Percentiles rank a stretch among this genome's conserved stretches.
Evolutionary conservation across 2,888 invertebrate genomes (phyloP).

Genomic region (Phorcus lineatus): DNA sequence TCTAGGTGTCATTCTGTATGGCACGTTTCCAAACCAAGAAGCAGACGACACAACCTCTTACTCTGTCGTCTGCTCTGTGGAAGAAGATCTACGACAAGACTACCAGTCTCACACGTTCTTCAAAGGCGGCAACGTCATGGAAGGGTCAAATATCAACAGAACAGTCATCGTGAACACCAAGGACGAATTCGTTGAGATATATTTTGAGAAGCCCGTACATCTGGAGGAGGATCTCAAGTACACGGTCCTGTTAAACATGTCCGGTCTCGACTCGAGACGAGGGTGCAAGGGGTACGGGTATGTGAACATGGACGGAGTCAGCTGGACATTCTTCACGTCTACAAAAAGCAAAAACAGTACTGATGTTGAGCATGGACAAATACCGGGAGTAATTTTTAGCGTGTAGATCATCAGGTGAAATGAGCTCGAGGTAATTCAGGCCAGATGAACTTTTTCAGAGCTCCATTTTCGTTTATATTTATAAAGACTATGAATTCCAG

Average conservation of each 20-base stretch:
- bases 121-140: not conserved
- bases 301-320: not conserved
- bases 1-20: not conserved
- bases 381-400: not conserved
- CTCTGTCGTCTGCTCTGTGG: not conserved
- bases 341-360: slow-evolving; percentile 1
- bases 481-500: too few relatives aligned
- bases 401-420: too few relatives aligned
- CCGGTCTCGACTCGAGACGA: not conserved
- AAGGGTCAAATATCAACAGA: not conserved
- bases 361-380: not conserved
- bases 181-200: not conserved
- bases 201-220: not conserved
- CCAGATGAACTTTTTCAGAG: too few relatives aligned
- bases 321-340: not conserved
- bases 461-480: too few relatives aligned
- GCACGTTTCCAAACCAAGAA: not conserved
- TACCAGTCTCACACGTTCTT: not conserved
- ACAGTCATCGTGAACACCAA: not conserved
- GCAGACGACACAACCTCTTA: not conserved
- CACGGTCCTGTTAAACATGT: not conserved
- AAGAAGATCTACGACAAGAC: not conserved
- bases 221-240: not conserved
- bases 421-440: too few relatives aligned
- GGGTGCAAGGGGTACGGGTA: not conserved